A percentile compares a stretch with the other conserved stretches of the same genome.
Evolutionary conservation across 2,113 vertebrate genomes (phyloP).

Genomic region (Herpetotheres cachinnans): DNA sequence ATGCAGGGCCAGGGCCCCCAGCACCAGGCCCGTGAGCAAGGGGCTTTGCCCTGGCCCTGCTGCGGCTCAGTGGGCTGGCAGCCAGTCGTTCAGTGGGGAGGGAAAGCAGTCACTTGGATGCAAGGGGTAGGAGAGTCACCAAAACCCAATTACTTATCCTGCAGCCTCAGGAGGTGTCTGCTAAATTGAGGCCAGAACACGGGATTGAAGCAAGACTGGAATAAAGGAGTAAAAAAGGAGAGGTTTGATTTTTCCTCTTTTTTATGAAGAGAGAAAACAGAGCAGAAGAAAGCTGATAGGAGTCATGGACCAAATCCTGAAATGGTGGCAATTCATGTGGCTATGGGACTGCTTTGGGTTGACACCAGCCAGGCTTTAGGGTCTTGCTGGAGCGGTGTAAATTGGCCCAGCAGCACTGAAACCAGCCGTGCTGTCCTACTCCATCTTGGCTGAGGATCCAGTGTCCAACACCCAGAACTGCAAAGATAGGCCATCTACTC

Average conservation of each 20-base stretch:
- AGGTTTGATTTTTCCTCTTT: neutral
- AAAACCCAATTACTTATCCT: constrained; percentile 20
- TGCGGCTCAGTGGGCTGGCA: neutral
- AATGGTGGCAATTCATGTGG: neutral
- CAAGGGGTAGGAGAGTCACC: neutral
- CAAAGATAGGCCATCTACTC: neutral
- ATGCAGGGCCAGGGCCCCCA: rapidly evolving
- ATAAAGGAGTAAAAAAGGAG: neutral
- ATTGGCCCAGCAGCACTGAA: neutral
- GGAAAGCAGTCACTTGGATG: neutral
- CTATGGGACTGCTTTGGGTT: neutral
- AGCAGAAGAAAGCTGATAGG: neutral
- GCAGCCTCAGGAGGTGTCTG: neutral
- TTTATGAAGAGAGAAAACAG: neutral
- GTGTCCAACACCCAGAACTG: neutral
- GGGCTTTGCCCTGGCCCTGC: neutral
- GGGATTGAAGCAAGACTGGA: neutral
- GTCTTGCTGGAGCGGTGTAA: neutral
- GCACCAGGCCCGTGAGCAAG: neutral
- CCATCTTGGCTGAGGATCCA: neutral
- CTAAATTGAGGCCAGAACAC: neutral
- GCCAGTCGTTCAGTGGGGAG: neutral
- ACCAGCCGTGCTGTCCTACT: neutral
- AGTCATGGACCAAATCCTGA: neutral
- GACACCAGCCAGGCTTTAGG: neutral